Percentiles rank a stretch among this genome's conserved stretches.
phyloP scores from a whole-genome alignment of 2,888 invertebrate species.

The Machimus atricapillus region DNA sequence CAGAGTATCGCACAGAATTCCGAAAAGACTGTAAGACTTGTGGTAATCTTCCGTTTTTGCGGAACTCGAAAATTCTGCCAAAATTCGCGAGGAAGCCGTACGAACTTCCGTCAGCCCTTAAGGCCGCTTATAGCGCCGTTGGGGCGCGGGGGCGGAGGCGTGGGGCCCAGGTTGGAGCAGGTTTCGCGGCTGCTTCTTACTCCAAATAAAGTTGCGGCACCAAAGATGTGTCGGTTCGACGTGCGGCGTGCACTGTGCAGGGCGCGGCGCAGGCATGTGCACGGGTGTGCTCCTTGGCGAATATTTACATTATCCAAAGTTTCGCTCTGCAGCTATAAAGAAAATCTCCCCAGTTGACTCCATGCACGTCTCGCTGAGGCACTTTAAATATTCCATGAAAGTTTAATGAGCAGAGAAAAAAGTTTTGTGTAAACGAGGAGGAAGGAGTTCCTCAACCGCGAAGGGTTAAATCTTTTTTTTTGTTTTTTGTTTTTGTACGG shows the following conservation, averaged over 20 bases:
- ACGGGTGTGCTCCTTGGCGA: not conserved
- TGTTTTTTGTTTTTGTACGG: not conserved
- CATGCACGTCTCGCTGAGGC: not conserved
- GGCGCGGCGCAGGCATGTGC: not conserved
- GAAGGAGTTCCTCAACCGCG: conserved; percentile 15
- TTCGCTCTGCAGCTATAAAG: not conserved
- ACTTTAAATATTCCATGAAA: conserved; percentile 38
- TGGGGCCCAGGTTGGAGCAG: not conserved
- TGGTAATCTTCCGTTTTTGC: not conserved
- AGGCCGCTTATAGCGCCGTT: not conserved
- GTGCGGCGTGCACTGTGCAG: not conserved
- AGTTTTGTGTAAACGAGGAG: conserved; percentile 19
- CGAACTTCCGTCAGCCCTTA: not conserved
- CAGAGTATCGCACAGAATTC: not conserved
- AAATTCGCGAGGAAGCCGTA: not conserved
- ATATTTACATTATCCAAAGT: conserved; percentile 17
- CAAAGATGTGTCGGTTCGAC: not conserved
- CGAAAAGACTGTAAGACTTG: not conserved
- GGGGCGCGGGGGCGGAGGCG: not conserved
- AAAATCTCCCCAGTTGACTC: conserved; percentile 11
- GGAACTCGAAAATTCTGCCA: not conserved
- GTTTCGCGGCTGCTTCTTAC: not conserved
- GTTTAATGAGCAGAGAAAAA: conserved; percentile 36
- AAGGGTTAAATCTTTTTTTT: conserved; percentile 11
- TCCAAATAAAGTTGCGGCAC: not conserved